Evolutionary conservation across 2,797 vertebrate genomes (phyloP), one percentile per base, ranked within the genome.

Genomic region (Pseudotriccus pelzelni): DNA sequence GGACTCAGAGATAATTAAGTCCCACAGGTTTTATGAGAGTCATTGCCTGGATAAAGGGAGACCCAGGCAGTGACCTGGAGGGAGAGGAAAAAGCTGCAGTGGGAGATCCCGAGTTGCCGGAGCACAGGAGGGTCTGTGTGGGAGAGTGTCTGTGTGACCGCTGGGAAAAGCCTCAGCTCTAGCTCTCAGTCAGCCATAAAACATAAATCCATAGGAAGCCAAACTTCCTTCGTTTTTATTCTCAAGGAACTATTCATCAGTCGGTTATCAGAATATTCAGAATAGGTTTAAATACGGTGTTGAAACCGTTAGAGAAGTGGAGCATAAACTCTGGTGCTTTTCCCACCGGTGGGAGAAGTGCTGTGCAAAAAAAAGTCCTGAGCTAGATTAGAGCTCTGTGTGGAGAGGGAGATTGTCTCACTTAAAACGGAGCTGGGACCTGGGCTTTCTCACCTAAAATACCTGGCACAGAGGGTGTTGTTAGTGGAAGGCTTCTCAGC

Each of bases 131-230:
- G 63, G 87, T 16, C 78, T 75, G 84, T 0, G 24, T 89, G 93
- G 91, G 94, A 91, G 81, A 64, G 76, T 13, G 22, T 43, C 77
- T 55, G 28, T 41, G 25, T 50, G 25, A 79, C 58, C 2, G 0
- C 37, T 78, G 94, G 91, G 91, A 95, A 96, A 87, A 90, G 76
- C 72, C 62, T 84, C 87, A 22, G 84, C 87, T 39, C 6, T 9
- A 68, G 84, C 81, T 62, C 67, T 37, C 66, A 53, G 41, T 86
- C 90, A 94, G 2, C 85, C 66, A 1, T 27, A 59, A 47, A 86
- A 10, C 91, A 90, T 41, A 81, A 96, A 94, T 93, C 87, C 83
- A 59, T 89, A 96, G 96, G 91, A 96, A 96, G 90, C 84, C 87
- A 74, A 92, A 78, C 96, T 94, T 95, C 93, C 93, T 86, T 56